Evolutionary conservation across 2,888 invertebrate species (phyloP).

Genomic region (Sinohyriopsis cumingii): DNA sequence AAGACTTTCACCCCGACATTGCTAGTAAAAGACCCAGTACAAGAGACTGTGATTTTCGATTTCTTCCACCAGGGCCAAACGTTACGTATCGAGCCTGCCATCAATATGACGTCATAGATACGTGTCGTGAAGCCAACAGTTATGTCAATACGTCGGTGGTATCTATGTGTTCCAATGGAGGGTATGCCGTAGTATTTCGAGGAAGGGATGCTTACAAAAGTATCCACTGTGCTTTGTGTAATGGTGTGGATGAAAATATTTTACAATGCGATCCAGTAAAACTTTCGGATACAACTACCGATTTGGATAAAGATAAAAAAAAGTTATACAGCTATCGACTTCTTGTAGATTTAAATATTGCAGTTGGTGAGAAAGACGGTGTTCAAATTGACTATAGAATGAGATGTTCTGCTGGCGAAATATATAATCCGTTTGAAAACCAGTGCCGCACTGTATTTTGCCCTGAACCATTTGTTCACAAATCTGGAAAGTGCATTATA

Average conservation of each 20-base stretch:
- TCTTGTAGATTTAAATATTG: slow-evolving; percentile 19
- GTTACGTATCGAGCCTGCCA: slow-evolving; percentile 9
- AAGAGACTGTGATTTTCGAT: slow-evolving; percentile 1
- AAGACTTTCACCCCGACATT: neutral
- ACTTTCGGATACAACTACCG: neutral
- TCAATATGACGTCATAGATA: neutral
- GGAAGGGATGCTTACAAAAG: slow-evolving; percentile 37
- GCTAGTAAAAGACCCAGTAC: neutral
- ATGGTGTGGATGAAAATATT: slow-evolving; percentile 6
- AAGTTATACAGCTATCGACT: slow-evolving; percentile 19
- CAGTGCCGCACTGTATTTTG: slow-evolving; percentile 34
- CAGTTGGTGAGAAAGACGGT: neutral
- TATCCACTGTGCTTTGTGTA: slow-evolving; percentile 56
- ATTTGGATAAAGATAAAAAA: neutral
- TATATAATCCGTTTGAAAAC: slow-evolving; percentile 35
- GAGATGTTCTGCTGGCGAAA: slow-evolving; percentile 26
- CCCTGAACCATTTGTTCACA: slow-evolving; percentile 4
- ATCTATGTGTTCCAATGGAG: slow-evolving; percentile 13
- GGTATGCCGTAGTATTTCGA: slow-evolving; percentile 11
- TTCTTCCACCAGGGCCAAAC: slow-evolving; percentile 7
- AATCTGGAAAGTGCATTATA: slow-evolving; percentile 16
- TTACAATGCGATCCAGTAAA: slow-evolving; percentile 10
- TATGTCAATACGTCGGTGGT: neutral
- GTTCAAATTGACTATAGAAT: neutral
- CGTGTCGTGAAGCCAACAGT: slow-evolving; percentile 1